phyloP scores from a whole-genome alignment of 2,113 vertebrate genomes.

The Pampusana beccarii region DNA sequence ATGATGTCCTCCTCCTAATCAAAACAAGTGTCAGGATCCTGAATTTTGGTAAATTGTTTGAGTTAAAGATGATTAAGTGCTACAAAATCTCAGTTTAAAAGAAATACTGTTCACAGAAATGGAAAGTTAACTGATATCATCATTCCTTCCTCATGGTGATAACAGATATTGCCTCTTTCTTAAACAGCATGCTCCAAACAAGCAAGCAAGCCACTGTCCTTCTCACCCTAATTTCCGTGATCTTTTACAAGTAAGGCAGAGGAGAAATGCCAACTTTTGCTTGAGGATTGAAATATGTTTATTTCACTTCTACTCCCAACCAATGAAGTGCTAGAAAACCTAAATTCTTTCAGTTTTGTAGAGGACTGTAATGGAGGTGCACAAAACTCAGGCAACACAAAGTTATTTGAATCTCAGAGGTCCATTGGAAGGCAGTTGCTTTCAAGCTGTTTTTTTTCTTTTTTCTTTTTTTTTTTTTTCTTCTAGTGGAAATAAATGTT shows the following conservation, averaged over 20 bases:
- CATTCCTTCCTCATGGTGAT: background rate
- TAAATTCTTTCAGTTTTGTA: background rate
- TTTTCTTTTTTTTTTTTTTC: accelerated
- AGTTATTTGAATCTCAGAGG: background rate
- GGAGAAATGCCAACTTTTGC: background rate
- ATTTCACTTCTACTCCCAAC: background rate
- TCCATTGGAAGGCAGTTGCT: background rate
- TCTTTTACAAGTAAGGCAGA: background rate
- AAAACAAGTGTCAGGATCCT: background rate
- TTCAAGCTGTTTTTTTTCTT: background rate
- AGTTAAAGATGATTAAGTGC: background rate
- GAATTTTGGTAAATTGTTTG: background rate
- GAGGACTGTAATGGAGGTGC: background rate
- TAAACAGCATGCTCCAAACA: background rate
- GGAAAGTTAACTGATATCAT: background rate
- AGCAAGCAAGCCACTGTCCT: background rate
- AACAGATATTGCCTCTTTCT: background rate
- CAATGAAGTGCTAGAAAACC: background rate
- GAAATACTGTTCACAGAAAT: background rate
- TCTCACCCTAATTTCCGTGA: accelerated
- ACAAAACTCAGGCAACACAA: background rate
- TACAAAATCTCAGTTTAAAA: background rate
- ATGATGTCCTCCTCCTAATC: background rate
- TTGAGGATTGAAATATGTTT: background rate
- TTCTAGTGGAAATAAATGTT: background rate